Percentiles rank a stretch among this genome's conserved stretches.
Evolutionary conservation across 2,888 invertebrate genomes (phyloP).

Genomic region (Ectemnius cavifrons): DNA sequence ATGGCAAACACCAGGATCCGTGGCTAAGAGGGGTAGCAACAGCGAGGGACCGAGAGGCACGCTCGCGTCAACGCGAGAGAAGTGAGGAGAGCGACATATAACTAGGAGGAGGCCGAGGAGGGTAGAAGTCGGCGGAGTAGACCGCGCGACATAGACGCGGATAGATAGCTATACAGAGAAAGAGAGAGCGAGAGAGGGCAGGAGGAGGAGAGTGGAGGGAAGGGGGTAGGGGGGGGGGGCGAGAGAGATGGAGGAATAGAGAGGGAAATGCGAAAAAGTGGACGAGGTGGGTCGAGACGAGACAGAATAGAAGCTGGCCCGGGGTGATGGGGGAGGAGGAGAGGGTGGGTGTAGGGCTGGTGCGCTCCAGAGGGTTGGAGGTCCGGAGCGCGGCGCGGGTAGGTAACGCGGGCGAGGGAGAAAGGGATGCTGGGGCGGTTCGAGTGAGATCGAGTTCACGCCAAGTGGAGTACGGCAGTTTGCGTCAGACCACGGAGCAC

Average conservation of each 20-base stretch:
- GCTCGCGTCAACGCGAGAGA: slow-evolving; percentile 9
- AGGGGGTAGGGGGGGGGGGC: slow-evolving; percentile 11
- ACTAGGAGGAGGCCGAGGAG: slow-evolving; percentile 20
- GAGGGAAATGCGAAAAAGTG: slow-evolving; percentile 43
- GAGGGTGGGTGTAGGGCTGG: slow-evolving; percentile 11
- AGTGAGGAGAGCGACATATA: slow-evolving; percentile 19
- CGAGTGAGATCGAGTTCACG: slow-evolving; percentile 69
- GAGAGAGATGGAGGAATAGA: slow-evolving; percentile 25
- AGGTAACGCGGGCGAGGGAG: slow-evolving; percentile 26
- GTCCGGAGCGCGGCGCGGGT: slow-evolving; percentile 19
- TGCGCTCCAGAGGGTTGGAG: slow-evolving; percentile 23
- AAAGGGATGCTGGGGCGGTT: slow-evolving; percentile 70
- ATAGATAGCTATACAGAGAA: slow-evolving; percentile 14
- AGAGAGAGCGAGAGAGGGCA: slow-evolving; percentile 13
- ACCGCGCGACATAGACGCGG: neutral
- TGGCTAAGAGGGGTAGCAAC: slow-evolving; percentile 19
- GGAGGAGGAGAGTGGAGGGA: neutral
- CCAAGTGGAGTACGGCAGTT: slow-evolving; percentile 72
- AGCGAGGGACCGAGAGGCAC: slow-evolving; percentile 12
- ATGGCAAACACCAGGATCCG: slow-evolving; percentile 45
- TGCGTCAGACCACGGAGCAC: slow-evolving; percentile 76
- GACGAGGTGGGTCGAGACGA: slow-evolving; percentile 25
- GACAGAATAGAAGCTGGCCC: slow-evolving; percentile 11
- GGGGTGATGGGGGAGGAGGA: slow-evolving; percentile 17
- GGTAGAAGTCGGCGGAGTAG: slow-evolving; percentile 13